Percentiles rank a stretch among this genome's conserved stretches.
phyloP scores from a whole-genome alignment of 1,140 invertebrate species.

The Megalopta genalis region DNA sequence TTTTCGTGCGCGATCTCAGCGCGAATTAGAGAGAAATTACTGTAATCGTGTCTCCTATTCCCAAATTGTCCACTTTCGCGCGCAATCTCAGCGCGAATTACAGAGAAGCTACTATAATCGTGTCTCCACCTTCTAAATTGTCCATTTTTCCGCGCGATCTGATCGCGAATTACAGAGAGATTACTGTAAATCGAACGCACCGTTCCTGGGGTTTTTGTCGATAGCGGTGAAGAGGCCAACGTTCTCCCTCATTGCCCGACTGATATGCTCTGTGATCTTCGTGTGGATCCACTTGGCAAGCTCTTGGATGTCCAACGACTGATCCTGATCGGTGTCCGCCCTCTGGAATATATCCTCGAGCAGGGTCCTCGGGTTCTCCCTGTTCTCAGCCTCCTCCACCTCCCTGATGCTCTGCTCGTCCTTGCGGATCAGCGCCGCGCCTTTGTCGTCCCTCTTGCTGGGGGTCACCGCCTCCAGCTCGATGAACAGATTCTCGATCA shows the following conservation, averaged over 20 bases:
- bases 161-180: too few species aligned
- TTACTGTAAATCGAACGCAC: constrained; percentile 71
- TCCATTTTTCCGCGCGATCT: too few species aligned
- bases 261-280: constrained; percentile 89
- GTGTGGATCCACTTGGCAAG: constrained; percentile 86
- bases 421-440: constrained; percentile 14
- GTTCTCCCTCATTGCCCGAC: constrained; percentile 86
- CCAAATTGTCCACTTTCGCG: too few species aligned
- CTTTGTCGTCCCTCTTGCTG: constrained; percentile 47
- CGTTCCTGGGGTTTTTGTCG: constrained; percentile 87
- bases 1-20: too few species aligned
- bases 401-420: constrained; percentile 55
- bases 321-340: constrained; percentile 85
- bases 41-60: too few species aligned
- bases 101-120: too few species aligned
- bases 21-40: too few species aligned
- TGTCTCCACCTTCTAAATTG: too few species aligned
- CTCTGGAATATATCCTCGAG: constrained; percentile 82
- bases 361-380: constrained; percentile 76
- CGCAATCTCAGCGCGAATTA: too few species aligned
- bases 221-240: constrained; percentile 86
- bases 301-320: constrained; percentile 84
- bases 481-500: constrained; percentile 65
- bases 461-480: constrained; percentile 66
- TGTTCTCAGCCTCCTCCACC: constrained; percentile 58